phyloP scores from a whole-genome alignment of 2,888 invertebrate genomes.

The Erynnis tages region DNA sequence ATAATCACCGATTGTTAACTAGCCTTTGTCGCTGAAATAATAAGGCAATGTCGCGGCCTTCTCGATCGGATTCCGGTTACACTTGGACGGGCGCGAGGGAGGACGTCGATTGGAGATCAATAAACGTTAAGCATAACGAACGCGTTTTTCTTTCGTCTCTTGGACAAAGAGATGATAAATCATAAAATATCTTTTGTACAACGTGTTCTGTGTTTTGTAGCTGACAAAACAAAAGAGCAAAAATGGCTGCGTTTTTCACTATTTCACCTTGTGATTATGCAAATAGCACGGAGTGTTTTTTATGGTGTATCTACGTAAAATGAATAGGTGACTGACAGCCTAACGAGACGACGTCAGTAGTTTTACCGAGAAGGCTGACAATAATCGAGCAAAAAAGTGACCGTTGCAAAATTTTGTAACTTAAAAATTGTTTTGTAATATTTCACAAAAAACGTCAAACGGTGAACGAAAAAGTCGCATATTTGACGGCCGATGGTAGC shows the following conservation, averaged over 20 bases:
- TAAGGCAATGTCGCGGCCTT: conserved; percentile 67
- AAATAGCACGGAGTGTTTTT: conserved; percentile 62
- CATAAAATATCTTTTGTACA: conserved; percentile 72
- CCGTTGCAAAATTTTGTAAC: conserved; percentile 45
- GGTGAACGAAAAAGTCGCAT: conserved; percentile 15
- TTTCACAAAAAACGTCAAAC: conserved; percentile 14
- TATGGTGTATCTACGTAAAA: conserved; percentile 60
- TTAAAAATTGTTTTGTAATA: conserved; percentile 35
- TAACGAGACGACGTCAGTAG: conserved; percentile 60
- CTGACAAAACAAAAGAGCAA: conserved; percentile 66
- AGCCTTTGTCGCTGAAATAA: conserved; percentile 63
- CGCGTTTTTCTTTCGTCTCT: conserved; percentile 48
- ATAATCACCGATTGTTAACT: conserved; percentile 65
- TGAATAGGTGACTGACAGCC: conserved; percentile 66
- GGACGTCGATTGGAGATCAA: conserved; percentile 56
- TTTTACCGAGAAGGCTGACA: conserved; percentile 52
- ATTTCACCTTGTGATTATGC: conserved; percentile 75
- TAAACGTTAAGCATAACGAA: conserved; percentile 57
- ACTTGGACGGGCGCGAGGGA: conserved; percentile 54
- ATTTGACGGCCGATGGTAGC: conserved; percentile 31
- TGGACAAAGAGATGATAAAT: conserved; percentile 71
- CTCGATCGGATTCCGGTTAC: conserved; percentile 57
- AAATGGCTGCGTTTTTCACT: conserved; percentile 67
- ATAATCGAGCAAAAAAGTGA: conserved; percentile 43
- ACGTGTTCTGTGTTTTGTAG: conserved; percentile 61